phyloP scores from a whole-genome alignment of 2,888 invertebrate species.

The Andrena hattorfiana region DNA sequence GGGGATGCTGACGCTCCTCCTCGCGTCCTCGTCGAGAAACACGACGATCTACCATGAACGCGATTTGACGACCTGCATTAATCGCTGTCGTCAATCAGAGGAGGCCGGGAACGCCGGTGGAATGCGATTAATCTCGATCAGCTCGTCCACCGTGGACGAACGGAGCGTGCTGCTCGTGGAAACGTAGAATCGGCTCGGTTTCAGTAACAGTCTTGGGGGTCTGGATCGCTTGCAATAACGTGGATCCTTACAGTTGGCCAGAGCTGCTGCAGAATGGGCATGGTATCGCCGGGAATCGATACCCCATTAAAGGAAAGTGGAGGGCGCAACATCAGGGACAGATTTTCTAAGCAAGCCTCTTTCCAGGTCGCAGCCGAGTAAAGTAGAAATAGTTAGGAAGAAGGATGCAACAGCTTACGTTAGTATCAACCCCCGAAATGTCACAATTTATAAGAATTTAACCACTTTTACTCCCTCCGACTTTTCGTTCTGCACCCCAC shows the following conservation, averaged over 20 bases:
- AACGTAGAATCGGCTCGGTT: conserved; percentile 59
- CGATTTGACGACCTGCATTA: conserved; percentile 71
- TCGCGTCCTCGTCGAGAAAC: conserved; percentile 46
- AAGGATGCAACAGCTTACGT: too few species aligned
- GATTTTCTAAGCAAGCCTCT: too few species aligned
- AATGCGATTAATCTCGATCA: conserved; percentile 75
- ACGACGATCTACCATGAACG: conserved; percentile 59
- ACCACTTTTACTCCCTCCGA: not conserved
- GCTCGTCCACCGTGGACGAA: conserved; percentile 58
- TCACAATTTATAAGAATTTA: too few species aligned
- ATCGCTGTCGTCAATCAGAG: conserved; percentile 75
- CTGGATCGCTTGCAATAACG: not conserved
- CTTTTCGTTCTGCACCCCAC: conserved; percentile 22
- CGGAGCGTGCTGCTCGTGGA: conserved; percentile 57
- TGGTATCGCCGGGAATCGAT: too few species aligned
- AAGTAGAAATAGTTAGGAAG: too few species aligned
- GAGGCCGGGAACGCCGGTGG: conserved; percentile 48
- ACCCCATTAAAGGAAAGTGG: too few species aligned
- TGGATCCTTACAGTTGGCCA: not conserved
- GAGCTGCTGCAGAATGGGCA: not conserved
- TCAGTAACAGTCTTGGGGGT: conserved; percentile 26
- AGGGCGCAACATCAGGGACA: too few species aligned
- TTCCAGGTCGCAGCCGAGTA: too few species aligned
- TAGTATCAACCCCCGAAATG: too few species aligned
- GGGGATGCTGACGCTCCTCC: conserved; percentile 1